Base-by-base conservation (phyloP, 2,888 invertebrate genomes). In the Amblyjoppa proteus region DNA sequence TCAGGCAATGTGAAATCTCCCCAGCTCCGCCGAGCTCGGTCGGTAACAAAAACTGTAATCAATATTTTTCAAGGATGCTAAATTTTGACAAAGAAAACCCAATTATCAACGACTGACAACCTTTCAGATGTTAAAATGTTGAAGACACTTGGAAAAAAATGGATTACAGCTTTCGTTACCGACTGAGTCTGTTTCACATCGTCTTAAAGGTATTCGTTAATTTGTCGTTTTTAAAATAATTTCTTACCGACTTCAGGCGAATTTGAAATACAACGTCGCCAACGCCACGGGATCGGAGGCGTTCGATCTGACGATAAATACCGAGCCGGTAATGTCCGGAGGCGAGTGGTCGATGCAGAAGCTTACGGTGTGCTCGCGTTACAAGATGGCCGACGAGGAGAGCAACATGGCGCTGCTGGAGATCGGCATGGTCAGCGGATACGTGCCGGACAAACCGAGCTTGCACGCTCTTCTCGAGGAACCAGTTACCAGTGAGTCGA, bases 391-490 rank as follows among this genome's bases (percentile, higher is more conserved):
- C 3, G 95, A 95, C 84, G 94, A 94, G 83, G 94, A 94, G 56
- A 95, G 96, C 31, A 96, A 96, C 89, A 95, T 95, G 95, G 95
- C 94, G 58, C 90, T 95, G 5, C 90, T 95, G 34, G 96, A 97
- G 90, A 94, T 96, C 34, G 93, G 94, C 0, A 94, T 97, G 90
- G 96, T 96, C 9, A 96, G 96, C 2, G 96, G 96, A 0, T 96
- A 95, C 89, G 95, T 95, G 7, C 95, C 96, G 0, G 96, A 96
- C 88, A 95, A 96, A 6, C 93, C 94, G 0, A 94, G 95, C 0
- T 94, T 97, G 0, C 96, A 96, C 90, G 91, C 94, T 11, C 94
- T 96, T 38, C 93, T 96, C 0, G 94, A 95, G 45, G 91, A 93
- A 9, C 90, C 93, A 0, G 89, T 93, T 25, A 92, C 94, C 0